Base-by-base conservation (phyloP, 2,113 vertebrate genomes). In the Neoarius graeffei region DNA sequence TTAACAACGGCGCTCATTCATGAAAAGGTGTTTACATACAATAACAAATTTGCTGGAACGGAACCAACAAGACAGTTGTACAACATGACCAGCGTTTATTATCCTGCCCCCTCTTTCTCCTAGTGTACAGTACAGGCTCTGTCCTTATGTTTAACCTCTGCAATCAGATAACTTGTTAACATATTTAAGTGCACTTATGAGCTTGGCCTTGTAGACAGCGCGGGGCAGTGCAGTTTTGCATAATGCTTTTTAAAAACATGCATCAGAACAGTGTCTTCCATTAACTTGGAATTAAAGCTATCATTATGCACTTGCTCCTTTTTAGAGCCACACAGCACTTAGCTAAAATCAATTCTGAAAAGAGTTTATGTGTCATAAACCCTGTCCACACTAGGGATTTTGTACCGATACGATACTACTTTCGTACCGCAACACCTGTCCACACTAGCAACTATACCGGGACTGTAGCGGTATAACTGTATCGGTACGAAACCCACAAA, bases 21-120 rank as follows among this genome's bases (percentile, higher is more conserved):
- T 87, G 35, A 35, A 62, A 62, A 87, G 87, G 82, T 89, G 88
- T 91, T 90, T 85, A 88, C 77, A 87, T 27, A 27, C 57, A 60
- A 85, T 90, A 87, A 85, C 83, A 89, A 69, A 62, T 87, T 19
- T 7, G 17, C 73, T 89, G 87, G 83, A 74, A 84, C n/a, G 60
- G 69, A 86, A 90, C 85, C 85, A 88, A 87, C 83, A 80, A 85
- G 86, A 87, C 60, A 76, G 83, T 86, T 66, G 73, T 48, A 19
- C 30, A 83, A 76, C 79, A 56, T 23, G 11, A 57, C 54, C 59
- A 66, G 54, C 60, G 62, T 67, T 42, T 85, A 71, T 71, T 67
- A 76, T 66, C n/a, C 56, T 30, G 9, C 81, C 57, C 35, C 87
- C 35, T 79, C 71, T 88, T 73, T 57, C 57, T 67, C 80, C 50